Evolutionary conservation across 1,140 invertebrate genomes (phyloP).

Genomic region (Heliconius eleuchia): DNA sequence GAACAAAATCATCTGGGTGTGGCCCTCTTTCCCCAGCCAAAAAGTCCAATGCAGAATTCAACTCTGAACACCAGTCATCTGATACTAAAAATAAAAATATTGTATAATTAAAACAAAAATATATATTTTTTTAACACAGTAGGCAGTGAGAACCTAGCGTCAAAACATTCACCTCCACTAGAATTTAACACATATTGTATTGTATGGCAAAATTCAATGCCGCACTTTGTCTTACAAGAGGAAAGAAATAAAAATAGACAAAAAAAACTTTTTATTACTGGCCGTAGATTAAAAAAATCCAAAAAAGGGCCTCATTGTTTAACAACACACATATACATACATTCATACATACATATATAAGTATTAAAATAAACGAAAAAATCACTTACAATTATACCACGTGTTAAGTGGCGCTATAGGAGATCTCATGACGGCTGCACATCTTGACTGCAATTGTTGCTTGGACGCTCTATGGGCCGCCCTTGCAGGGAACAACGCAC

Average conservation of each 20-base stretch:
- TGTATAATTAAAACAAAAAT: not conserved
- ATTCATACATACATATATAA: not conserved
- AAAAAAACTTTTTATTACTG: too few species aligned
- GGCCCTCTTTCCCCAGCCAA: conserved; percentile 92
- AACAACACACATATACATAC: too few species aligned
- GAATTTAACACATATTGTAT: too few species aligned
- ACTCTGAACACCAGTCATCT: conserved; percentile 89
- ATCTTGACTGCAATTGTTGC: conserved; percentile 87
- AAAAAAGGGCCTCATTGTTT: too few species aligned
- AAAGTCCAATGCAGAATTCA: conserved; percentile 92
- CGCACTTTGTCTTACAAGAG: too few species aligned
- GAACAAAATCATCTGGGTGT: conserved; percentile 94
- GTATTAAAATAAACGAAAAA: not conserved
- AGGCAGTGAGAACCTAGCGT: too few species aligned
- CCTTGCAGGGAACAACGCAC: conserved; percentile 92
- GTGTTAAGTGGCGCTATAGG: conserved; percentile 91
- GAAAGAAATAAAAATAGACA: too few species aligned
- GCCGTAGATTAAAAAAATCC: too few species aligned
- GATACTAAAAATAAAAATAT: conserved; percentile 63
- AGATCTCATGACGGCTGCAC: conserved; percentile 90
- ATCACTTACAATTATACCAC: conserved; percentile 85
- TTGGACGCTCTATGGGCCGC: conserved; percentile 89
- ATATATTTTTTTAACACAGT: too few species aligned
- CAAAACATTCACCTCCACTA: too few species aligned
- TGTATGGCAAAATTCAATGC: too few species aligned